Percentiles rank a stretch among this genome's conserved stretches.
Evolutionary conservation across 2,888 invertebrate genomes (phyloP).

Genomic region (Oxytorus armatus): DNA sequence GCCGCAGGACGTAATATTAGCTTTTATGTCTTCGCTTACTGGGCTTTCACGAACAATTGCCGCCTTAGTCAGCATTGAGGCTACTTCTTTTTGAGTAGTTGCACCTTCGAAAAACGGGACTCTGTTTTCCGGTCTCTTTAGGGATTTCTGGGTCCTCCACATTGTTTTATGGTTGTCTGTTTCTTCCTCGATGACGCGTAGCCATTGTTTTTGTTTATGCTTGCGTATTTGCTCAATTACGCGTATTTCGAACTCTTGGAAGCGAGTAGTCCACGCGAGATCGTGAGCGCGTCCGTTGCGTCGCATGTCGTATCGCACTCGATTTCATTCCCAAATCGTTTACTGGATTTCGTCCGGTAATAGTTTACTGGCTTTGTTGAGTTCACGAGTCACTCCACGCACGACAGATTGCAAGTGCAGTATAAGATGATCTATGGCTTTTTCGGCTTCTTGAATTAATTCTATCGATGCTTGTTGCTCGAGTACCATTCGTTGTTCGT

Average conservation of each 20-base stretch:
- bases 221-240: constrained; percentile 24
- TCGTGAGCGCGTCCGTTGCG: constrained; percentile 19
- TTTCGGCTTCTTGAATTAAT: constrained; percentile 36
- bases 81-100: constrained; percentile 16
- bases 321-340: constrained; percentile 23
- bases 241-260: constrained; percentile 13
- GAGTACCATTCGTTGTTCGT: constrained; percentile 32
- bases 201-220: constrained; percentile 35
- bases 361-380: not conserved
- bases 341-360: constrained; percentile 29
- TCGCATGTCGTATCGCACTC: constrained; percentile 32
- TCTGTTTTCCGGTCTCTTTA: constrained; percentile 26
- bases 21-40: constrained; percentile 6
- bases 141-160: constrained; percentile 42
- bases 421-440: constrained; percentile 33
- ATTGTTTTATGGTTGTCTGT: constrained; percentile 40
- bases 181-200: constrained; percentile 30
- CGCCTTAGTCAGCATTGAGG: not conserved
- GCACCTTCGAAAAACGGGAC: constrained; percentile 29
- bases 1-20: no score
- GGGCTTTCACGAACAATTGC: constrained; percentile 12
- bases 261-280: not conserved
- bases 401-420: constrained; percentile 8
- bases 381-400: constrained; percentile 17
- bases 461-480: constrained; percentile 21